phyloP scores from a whole-genome alignment of 30 jellyfish, hydroid and myxozoan genomes.

The Cassiopea andromeda region DNA sequence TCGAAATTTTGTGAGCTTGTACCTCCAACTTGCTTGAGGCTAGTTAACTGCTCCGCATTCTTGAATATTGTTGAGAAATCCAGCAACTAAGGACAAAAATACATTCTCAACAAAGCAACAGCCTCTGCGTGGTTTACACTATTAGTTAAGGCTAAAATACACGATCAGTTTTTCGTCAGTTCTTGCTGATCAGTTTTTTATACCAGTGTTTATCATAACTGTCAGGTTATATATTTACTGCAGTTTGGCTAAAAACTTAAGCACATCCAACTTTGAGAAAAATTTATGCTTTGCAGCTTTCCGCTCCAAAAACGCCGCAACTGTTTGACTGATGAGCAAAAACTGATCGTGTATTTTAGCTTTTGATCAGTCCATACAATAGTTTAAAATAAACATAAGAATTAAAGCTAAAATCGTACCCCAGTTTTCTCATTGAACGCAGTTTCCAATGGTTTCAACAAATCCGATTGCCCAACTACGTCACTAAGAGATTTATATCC shows the following conservation, averaged over 20 bases:
- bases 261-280: too few relatives aligned
- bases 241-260: too few relatives aligned
- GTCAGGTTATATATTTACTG: background rate
- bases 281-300: too few relatives aligned
- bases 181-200: too few relatives aligned
- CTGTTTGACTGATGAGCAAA: too few relatives aligned
- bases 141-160: background rate
- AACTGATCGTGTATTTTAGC: too few relatives aligned
- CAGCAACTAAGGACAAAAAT: constrained; percentile 30
- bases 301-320: too few relatives aligned
- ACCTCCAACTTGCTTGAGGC: constrained; percentile 69
- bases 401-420: constrained; percentile 3
- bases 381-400: background rate
- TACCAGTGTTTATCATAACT: background rate
- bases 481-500: constrained; percentile 63
- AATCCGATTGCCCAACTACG: constrained; percentile 78
- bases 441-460: constrained; percentile 46
- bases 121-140: background rate
- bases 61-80: constrained; percentile 37
- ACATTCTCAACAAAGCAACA: background rate
- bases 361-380: background rate
- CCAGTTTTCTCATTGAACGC: constrained; percentile 77
- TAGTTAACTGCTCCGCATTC: constrained; percentile 32
- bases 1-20: constrained; percentile 52
- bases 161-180: too few relatives aligned